These are phyloP conservation scores for Gallinago paraguaiae DNA, from an alignment of 2,113 vertebrate genomes.

Conservation along the genomic window DNA sequence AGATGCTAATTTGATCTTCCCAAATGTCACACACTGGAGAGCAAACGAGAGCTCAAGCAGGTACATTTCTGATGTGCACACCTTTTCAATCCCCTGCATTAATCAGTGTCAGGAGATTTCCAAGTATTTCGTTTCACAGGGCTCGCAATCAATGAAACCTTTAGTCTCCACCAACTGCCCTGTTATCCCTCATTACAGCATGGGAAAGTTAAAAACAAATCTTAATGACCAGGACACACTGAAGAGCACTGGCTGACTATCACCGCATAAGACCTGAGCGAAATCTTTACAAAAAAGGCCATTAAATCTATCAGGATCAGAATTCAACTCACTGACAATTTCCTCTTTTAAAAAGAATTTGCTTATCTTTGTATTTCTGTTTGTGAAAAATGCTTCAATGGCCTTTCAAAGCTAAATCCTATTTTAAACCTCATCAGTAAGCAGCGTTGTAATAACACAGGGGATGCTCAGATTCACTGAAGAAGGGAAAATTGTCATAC, in stretches of 20 bases:
- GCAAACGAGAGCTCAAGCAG: neutral
- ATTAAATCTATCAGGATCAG: neutral
- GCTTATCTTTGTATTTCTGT: neutral
- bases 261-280: neutral
- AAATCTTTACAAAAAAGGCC: neutral
- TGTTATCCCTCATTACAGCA: conserved; percentile 18
- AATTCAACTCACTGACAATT: neutral
- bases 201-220: neutral
- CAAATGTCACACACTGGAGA: conserved; percentile 27
- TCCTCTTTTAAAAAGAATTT: neutral
- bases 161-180: conserved; percentile 16
- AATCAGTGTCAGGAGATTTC: conserved; percentile 46
- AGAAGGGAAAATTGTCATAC: neutral
- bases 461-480: neutral
- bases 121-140: conserved; percentile 28
- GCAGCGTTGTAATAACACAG: neutral
- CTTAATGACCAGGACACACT: conserved; percentile 53
- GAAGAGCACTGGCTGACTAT: conserved; percentile 19
- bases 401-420: neutral
- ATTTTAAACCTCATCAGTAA: neutral
- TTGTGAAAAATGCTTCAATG: neutral
- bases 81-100: neutral
- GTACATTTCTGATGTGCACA: conserved; percentile 6
- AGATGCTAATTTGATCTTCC: conserved; percentile 49
- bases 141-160: conserved; percentile 33